phyloP scores from a whole-genome alignment of 2,888 invertebrate species.

The Nineta flava region DNA sequence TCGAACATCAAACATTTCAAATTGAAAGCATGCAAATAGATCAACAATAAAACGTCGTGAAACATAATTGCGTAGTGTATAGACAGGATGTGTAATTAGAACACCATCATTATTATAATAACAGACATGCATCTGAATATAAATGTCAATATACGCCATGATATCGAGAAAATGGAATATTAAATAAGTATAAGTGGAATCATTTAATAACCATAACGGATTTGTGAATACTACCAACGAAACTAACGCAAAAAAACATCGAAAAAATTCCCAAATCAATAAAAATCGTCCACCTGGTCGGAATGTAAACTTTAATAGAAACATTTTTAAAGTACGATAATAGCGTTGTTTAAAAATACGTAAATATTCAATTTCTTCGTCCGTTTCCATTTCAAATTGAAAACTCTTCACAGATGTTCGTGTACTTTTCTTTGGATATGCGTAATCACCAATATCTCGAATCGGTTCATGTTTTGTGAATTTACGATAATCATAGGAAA shows the following conservation, averaged over 20 bases:
- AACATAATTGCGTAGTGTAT: constrained; percentile 28
- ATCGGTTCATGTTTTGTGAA: too few relatives aligned
- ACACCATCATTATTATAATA: constrained; percentile 31
- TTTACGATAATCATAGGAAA: too few relatives aligned
- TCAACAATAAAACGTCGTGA: constrained; percentile 29
- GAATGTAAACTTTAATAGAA: neutral
- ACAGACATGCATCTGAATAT: constrained; percentile 32
- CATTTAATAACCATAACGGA: neutral
- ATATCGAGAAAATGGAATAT: constrained; percentile 17
- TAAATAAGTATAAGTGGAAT: constrained; percentile 12
- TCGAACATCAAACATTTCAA: constrained; percentile 17
- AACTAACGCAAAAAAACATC: neutral
- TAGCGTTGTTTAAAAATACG: neutral
- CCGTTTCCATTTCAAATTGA: neutral
- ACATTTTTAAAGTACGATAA: neutral
- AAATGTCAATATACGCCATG: constrained; percentile 24
- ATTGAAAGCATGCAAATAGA: constrained; percentile 28
- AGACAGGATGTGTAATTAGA: constrained; percentile 31
- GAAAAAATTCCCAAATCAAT: neutral
- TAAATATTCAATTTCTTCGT: neutral
- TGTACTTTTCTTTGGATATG: neutral
- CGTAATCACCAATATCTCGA: too few relatives aligned
- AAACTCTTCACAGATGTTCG: neutral
- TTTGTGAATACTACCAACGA: neutral
- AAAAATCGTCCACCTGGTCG: neutral